Evolutionary conservation across 1,140 invertebrate genomes (phyloP), one percentile per base, ranked within the genome.

Genomic region (Colletes gigas): DNA sequence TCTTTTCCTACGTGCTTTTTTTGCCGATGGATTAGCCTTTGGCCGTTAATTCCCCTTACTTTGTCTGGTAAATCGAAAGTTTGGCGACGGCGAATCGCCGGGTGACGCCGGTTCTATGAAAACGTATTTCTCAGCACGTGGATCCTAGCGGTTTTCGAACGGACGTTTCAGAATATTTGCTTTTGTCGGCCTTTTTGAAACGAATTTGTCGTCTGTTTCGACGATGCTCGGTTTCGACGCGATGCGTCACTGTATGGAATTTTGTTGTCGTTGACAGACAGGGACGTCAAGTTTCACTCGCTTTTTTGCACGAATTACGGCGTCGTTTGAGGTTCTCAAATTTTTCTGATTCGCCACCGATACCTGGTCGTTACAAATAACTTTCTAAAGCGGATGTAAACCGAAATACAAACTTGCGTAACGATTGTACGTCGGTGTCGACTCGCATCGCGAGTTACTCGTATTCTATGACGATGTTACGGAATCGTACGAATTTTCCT

Each of bases 101-200:
- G 73, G 68, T 81, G 62, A 84, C 83, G 83, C 83, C 83, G 83
- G 82, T 65, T 82, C 60, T 17, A 8, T n/a, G 76, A 75, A 59
- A 55, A 73, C 59, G 47, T 78, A 79, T 83, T 47, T 66, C 50
- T 8, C 55, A 60, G 30, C 71, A 81, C 84, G 83, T 85, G 69
- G 72, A 65, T 59, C 21, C 30, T 68, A 52, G 47, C 39, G 63
- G 21, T 67, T 14, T 39, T 6, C 4, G 19, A 6, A 52, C 15
- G 44, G 67, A 80, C 7, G 8, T 52, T 60, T 54, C 12, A n/a
- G 4, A 7, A 9, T 21, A 10, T 9, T 5, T n/a, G 3, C 5
- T 12, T 8, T 10, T 9, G 14, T 55, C 15, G 67, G 10, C 2
- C 12, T 47, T 54, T 39, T 30, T 0, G 19, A 78, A 62, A 17